These are phyloP conservation scores for Eulithis testata DNA, from an alignment of 2,888 invertebrate genomes.

Conservation along the genomic window DNA sequence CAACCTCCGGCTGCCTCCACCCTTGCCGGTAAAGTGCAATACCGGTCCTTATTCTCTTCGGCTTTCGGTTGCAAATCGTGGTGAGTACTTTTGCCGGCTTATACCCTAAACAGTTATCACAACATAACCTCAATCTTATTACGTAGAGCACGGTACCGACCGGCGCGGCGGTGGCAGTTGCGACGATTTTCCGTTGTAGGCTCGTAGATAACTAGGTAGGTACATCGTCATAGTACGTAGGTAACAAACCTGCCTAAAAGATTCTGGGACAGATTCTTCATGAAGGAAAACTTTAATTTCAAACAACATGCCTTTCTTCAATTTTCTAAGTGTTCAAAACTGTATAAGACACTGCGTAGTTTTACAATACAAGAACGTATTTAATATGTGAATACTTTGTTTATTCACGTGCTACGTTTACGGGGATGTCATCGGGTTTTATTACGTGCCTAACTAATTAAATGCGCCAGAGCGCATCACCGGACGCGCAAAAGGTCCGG, in stretches of 20 bases:
- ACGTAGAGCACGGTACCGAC: constrained; percentile 72
- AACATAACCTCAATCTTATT: constrained; percentile 82
- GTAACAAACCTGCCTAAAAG: constrained; percentile 50
- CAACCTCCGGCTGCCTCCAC: constrained; percentile 67
- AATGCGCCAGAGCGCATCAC: constrained; percentile 58
- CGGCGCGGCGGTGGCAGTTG: constrained; percentile 50
- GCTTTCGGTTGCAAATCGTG: constrained; percentile 64
- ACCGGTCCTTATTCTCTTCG: constrained; percentile 66
- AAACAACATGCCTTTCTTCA: not conserved
- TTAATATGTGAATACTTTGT: constrained; percentile 4
- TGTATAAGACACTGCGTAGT: not conserved
- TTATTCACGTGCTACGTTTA: constrained; percentile 28
- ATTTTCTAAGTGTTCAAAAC: not conserved
- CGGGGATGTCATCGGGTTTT: constrained; percentile 54
- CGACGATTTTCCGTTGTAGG: constrained; percentile 49
- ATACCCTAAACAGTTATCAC: constrained; percentile 77
- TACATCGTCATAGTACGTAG: constrained; percentile 34
- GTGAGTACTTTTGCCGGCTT: constrained; percentile 64
- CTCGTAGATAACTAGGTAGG: constrained; percentile 7
- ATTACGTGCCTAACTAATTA: constrained; percentile 56
- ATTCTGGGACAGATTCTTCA: not conserved
- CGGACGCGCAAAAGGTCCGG: constrained; percentile 65
- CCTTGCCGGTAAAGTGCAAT: constrained; percentile 63
- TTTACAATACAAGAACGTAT: not conserved
- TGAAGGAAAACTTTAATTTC: not conserved